Evolutionary conservation across 2,888 invertebrate species (phyloP).

Genomic region (Latrodectus hesperus): DNA sequence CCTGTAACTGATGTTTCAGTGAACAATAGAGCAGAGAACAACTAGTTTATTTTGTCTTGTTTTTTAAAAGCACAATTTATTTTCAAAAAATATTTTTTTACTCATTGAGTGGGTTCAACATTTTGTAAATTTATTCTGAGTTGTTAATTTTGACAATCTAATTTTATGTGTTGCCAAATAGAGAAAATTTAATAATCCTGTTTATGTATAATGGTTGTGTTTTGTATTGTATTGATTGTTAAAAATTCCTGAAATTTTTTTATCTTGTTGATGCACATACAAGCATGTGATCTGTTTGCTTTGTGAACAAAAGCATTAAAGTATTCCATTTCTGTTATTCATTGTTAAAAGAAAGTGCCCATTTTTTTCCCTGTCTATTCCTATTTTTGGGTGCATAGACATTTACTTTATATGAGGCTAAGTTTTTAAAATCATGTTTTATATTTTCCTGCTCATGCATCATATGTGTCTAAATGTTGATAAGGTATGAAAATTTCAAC

Average conservation of each 20-base stretch:
- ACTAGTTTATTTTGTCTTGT: too few relatives aligned
- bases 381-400: constrained; percentile 19
- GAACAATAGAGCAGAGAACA: too few relatives aligned
- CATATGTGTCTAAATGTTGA: constrained; percentile 54
- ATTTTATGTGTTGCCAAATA: neutral
- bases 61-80: too few relatives aligned
- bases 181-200: neutral
- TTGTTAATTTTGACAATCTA: neutral
- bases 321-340: constrained; percentile 14
- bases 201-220: neutral
- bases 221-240: constrained; percentile 3
- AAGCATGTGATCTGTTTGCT: constrained; percentile 3
- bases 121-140: too few relatives aligned
- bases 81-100: too few relatives aligned
- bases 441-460: constrained; percentile 52
- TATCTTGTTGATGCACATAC: neutral
- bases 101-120: too few relatives aligned
- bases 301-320: constrained; percentile 30
- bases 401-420: constrained; percentile 39
- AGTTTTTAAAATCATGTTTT: constrained; percentile 56
- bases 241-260: neutral
- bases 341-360: constrained; percentile 21
- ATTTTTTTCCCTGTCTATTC: constrained; percentile 34
- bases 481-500: constrained; percentile 46
- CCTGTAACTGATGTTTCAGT: too few relatives aligned